Percentiles rank a stretch among this genome's conserved stretches.
phyloP scores from a whole-genome alignment of 2,113 vertebrate species.

The Macrotis lagotis region DNA sequence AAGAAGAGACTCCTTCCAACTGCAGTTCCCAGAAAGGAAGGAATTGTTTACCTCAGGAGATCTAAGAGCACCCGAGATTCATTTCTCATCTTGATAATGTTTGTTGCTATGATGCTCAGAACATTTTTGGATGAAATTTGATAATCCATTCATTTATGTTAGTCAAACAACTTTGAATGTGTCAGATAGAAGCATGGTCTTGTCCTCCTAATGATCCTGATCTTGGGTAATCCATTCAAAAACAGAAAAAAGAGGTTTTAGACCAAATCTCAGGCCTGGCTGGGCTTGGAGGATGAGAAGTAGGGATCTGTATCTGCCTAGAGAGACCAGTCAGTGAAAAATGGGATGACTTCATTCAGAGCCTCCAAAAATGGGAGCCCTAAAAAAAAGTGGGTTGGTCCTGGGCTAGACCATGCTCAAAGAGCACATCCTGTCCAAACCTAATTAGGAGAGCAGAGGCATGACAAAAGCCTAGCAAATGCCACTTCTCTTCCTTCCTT shows the following conservation, averaged over 20 bases:
- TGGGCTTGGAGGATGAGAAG: background rate
- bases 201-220: background rate
- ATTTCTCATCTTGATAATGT: conserved; percentile 38
- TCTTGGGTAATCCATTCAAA: background rate
- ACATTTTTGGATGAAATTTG: conserved; percentile 43
- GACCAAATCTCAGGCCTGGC: background rate
- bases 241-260: background rate
- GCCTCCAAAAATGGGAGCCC: background rate
- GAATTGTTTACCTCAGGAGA: conserved; percentile 29
- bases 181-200: conserved; percentile 13
- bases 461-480: background rate
- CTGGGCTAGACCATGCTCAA: background rate
- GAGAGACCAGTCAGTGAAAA: background rate
- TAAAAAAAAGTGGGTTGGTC: background rate
- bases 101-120: conserved; percentile 12
- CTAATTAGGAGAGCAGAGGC: background rate
- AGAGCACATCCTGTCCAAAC: background rate
- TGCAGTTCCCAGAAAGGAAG: background rate
- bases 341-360: background rate
- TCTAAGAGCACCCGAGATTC: background rate
- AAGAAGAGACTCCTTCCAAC: conserved; percentile 3
- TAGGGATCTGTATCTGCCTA: background rate
- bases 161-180: background rate
- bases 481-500: background rate
- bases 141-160: background rate